phyloP scores from a whole-genome alignment of 1,140 invertebrate genomes.

The Gonatopus flavifemur region DNA sequence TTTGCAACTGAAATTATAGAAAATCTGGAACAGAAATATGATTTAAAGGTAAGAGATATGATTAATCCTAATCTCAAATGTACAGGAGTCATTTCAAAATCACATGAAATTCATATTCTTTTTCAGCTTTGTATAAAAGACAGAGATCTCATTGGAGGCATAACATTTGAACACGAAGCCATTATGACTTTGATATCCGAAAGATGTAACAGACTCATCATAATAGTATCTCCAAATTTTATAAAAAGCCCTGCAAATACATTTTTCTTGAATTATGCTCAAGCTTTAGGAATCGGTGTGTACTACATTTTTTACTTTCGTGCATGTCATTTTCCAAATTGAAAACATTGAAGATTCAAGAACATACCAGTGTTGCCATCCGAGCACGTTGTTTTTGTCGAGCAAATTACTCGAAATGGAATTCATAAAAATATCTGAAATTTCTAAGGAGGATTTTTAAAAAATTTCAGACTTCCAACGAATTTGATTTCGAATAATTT shows the following conservation, averaged over 20 bases:
- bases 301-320: constrained; percentile 6
- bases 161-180: constrained; percentile 68
- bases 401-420: too few species aligned
- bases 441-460: constrained; percentile 1
- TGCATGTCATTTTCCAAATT: neutral
- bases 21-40: constrained; percentile 64
- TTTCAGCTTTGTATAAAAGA: constrained; percentile 69
- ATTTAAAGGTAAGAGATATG: constrained; percentile 61
- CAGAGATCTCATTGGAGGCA: constrained; percentile 66
- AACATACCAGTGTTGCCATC: neutral
- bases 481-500: too few species aligned
- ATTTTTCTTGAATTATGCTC: constrained; percentile 73
- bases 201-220: constrained; percentile 71
- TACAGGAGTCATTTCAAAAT: too few species aligned
- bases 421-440: neutral
- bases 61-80: neutral
- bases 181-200: constrained; percentile 73
- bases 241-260: constrained; percentile 68
- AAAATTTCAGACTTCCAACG: too few species aligned
- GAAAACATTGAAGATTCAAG: too few species aligned
- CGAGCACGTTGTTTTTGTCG: too few species aligned
- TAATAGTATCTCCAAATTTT: constrained; percentile 73
- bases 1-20: constrained; percentile 66
- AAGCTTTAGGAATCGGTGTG: constrained; percentile 72
- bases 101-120: too few species aligned